A percentile compares a stretch with the other conserved stretches of the same genome.
These are phyloP conservation scores for Eulemur albifrons DNA, from an alignment of 2,797 vertebrate species.

Conservation along the genomic window DNA sequence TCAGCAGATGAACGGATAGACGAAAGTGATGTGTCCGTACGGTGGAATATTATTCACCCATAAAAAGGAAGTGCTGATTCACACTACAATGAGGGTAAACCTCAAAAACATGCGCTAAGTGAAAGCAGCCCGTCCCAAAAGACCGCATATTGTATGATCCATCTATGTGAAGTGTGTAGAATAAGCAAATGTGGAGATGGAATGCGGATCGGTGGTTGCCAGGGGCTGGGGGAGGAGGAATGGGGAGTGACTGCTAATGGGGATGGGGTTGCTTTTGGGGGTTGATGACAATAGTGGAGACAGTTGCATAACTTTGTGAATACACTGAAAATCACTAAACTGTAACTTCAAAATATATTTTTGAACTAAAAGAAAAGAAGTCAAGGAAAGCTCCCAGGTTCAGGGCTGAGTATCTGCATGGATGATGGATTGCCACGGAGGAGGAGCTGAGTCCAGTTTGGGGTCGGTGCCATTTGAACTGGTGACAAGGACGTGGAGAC, in stretches of 20 bases:
- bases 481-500: not conserved
- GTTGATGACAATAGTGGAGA: not conserved
- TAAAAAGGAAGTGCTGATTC: not conserved
- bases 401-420: not conserved
- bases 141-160: too few relatives aligned
- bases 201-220: too few relatives aligned
- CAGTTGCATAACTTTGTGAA: not conserved
- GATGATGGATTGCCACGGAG: not conserved
- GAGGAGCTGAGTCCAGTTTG: too few relatives aligned
- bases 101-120: not conserved
- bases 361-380: not conserved
- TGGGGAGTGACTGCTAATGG: not conserved
- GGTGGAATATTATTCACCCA: not conserved
- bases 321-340: not conserved
- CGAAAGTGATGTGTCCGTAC: too few relatives aligned
- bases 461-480: not conserved
- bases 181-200: too few relatives aligned
- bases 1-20: not conserved
- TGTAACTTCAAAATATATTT: not conserved
- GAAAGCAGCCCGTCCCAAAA: not conserved
- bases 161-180: too few relatives aligned
- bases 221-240: rapidly evolving
- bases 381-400: not conserved
- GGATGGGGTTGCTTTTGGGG: not conserved
- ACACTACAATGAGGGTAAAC: too few relatives aligned